phyloP scores from a whole-genome alignment of 1,140 invertebrate species.

The Sminthurides bifidus region DNA sequence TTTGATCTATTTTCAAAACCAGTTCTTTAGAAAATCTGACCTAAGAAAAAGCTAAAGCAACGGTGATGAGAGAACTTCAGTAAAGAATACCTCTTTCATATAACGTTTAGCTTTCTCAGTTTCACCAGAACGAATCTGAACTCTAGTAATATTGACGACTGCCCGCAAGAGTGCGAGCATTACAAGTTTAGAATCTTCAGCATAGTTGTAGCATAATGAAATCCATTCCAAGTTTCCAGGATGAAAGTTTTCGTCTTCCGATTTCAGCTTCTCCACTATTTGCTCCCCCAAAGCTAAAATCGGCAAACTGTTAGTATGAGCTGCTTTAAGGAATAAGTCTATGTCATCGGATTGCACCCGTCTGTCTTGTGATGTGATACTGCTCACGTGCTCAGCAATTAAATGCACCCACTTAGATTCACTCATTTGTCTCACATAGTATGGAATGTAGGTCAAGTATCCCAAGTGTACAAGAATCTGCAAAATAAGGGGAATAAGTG shows the following conservation, averaged over 20 bases:
- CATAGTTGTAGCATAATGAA: constrained; percentile 11
- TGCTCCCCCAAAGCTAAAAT: constrained; percentile 15
- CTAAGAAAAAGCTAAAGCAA: no score
- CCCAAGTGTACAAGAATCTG: constrained; percentile 18
- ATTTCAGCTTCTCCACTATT: constrained; percentile 18
- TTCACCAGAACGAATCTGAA: background rate
- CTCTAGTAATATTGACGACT: background rate
- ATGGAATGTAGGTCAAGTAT: constrained; percentile 21
- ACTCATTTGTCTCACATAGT: constrained; percentile 23
- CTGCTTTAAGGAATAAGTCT: constrained; percentile 10
- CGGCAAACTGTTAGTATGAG: constrained; percentile 15
- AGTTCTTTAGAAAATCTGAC: no score
- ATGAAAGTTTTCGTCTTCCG: constrained; percentile 16
- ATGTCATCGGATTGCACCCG: constrained; percentile 9
- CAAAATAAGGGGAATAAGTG: background rate
- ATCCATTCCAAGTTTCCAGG: constrained; percentile 24
- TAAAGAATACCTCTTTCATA: background rate
- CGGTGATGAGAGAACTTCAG: no score
- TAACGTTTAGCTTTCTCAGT: background rate
- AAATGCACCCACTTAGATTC: constrained; percentile 8
- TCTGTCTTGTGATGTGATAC: background rate
- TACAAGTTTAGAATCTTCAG: constrained; percentile 7
- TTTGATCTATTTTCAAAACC: background rate
- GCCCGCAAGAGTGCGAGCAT: constrained; percentile 15
- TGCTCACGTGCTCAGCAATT: constrained; percentile 18